Base-by-base conservation (phyloP, 37 sponge, comb jelly and placozoan genomes). In the Agelas oroides region DNA sequence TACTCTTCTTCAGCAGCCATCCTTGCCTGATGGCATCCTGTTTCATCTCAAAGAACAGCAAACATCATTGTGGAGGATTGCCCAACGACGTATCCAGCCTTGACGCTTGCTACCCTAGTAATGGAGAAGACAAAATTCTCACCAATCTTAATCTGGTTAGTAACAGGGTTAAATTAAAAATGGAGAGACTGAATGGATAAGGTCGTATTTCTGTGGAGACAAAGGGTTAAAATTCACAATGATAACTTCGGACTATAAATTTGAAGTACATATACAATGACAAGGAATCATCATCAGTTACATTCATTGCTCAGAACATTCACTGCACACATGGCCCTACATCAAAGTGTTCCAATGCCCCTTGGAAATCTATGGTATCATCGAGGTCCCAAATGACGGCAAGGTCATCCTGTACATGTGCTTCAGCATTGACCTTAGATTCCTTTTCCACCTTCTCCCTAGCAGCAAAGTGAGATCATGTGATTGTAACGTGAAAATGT, bases 1-100 rank as follows among this genome's bases (percentile, higher is more conserved):
- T 90, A 68, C 98, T 92, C 73, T 93, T 95, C 90, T 97, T 97
- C 53, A 57, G 37, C 58, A 97, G 69, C 95, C 95, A 97, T 31
- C 98, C 98, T 71, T 93, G 90, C 59, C 90, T 96, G 39, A 96
- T 83, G 70, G 91, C 89, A 62, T 96, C 96, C 85, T 94, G 81
- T 25, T 73, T 73, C 74, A 79, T 76, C 76, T 83, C 78, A 78
- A 98, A 98, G 75, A 88, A 96, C 88, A 95, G 81, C 95, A 76
- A 0, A 91, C 90, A 60, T 95, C 96, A 25, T 90, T 89, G 11
- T 79, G 77, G 58, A 98, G 61, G 52, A 98, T 84, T 33, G 91
- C 86, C 92, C 94, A 98, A 62, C 92, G 82, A 25, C 87, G 78
- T 75, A 90, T 95, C 95, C 95, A 95, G 17, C 87, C 70, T 36